phyloP scores from a whole-genome alignment of 2,113 vertebrate genomes.

The Oncorhynchus nerka region DNA sequence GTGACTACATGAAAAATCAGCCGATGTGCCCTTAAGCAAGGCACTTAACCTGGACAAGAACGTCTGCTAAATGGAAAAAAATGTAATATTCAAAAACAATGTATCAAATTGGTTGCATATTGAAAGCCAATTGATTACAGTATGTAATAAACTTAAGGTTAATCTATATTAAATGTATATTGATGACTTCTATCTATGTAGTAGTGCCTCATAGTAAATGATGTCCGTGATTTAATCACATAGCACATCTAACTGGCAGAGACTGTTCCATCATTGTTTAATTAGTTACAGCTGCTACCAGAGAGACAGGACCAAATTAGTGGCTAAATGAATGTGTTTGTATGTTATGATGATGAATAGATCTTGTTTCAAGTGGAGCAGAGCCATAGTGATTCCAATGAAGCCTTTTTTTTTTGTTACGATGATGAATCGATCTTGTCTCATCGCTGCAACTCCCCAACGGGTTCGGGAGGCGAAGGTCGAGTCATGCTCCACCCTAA shows the following conservation, averaged over 20 bases:
- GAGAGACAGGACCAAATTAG: not conserved
- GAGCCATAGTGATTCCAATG: not conserved
- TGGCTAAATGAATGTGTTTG: not conserved
- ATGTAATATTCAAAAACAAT: too few species aligned
- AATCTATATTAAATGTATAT: not conserved
- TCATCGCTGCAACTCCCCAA: too few species aligned
- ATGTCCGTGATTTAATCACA: not conserved
- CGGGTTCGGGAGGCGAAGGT: too few species aligned
- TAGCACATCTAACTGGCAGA: not conserved
- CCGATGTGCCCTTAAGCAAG: too few species aligned
- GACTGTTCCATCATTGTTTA: conserved; percentile 9
- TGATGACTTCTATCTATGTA: not conserved
- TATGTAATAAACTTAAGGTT: not conserved
- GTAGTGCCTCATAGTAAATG: not conserved
- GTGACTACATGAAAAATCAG: too few species aligned
- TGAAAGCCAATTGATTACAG: not conserved
- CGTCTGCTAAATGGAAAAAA: too few species aligned
- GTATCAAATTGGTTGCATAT: not conserved
- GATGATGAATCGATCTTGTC: too few species aligned
- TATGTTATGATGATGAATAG: not conserved
- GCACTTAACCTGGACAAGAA: too few species aligned
- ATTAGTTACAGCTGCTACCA: not conserved
- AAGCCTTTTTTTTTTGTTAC: not conserved
- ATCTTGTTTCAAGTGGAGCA: not conserved
- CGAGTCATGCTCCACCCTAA: not conserved